These are phyloP conservation scores for Microtus ochrogaster DNA, from an alignment of 2,113 vertebrate genomes.

Conservation along the genomic window DNA sequence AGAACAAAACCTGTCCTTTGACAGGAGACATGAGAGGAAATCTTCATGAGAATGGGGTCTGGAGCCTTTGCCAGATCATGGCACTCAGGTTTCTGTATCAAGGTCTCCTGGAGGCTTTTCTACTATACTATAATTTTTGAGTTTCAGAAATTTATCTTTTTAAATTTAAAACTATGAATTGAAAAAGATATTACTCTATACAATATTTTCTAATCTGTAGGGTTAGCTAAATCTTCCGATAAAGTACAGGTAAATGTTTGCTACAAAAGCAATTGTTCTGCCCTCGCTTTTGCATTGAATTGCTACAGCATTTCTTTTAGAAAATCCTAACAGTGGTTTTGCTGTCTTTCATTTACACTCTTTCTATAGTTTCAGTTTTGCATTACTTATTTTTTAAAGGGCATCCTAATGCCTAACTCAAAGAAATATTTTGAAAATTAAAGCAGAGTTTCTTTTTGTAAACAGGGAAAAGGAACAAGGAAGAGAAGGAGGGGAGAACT, in stretches of 20 bases:
- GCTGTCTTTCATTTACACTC: background rate
- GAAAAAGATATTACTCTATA: background rate
- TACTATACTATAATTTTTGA: background rate
- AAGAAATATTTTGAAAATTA: background rate
- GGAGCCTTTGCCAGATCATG: background rate
- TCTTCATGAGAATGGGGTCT: background rate
- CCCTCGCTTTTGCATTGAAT: background rate
- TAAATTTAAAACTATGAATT: slow-evolving; percentile 15
- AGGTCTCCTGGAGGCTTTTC: background rate
- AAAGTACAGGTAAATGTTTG: background rate
- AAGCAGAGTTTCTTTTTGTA: background rate
- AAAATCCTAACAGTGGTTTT: background rate
- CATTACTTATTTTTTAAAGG: background rate
- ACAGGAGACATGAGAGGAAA: background rate
- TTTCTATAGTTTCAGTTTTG: background rate
- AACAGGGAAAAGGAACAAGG: background rate
- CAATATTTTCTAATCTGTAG: background rate
- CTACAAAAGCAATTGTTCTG: background rate
- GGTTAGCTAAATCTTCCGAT: background rate
- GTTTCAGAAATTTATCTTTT: background rate
- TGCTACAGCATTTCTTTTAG: background rate
- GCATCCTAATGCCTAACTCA: background rate
- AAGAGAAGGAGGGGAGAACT: too few species aligned
- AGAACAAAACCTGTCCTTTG: background rate
- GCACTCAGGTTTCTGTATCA: background rate